Evolutionary conservation across 2,888 invertebrate genomes (phyloP), one percentile per base, ranked within the genome.

Genomic region (Nasonia oneida): DNA sequence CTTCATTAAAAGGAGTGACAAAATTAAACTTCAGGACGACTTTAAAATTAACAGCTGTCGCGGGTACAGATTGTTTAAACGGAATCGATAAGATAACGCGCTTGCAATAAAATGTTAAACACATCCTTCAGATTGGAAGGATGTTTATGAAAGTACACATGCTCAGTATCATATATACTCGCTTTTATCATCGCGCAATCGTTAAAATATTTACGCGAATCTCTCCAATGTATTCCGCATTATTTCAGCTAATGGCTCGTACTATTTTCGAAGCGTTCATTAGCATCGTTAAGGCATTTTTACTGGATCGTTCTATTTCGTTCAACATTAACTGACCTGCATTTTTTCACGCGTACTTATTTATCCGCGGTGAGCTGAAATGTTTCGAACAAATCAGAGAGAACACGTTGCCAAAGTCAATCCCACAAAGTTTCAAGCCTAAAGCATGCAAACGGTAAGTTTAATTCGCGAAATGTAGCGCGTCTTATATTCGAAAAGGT

Each of bases 1-100:
- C 81, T 81, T 81, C 71, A 53, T 57, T 61, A 61, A 61, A 73
- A 71, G 57, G 53, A 37, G n/a, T 29, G 29, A 12, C 23, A 14
- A 57, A 57, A 42, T 73, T 81, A 73, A 73, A 73, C 33, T 14
- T 80, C 4, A 4, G 12, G 3, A 5, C n/a, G 5, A 57, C 2
- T 8, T 5, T 47, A 42, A 37, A 8, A 70, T 50, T 42, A 42
- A 77, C 61, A 23, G 42, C 29, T 29, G 50, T 78, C 18, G 33
- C 29, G 33, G 37, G 39, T 12, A 47, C 10, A 10, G 47, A 47
- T 47, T 47, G 10, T 12, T 47, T 0, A 47, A 47, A 3, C 47
- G 10, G 47, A 47, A 47, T 47, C 12, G 47, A 47, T 47, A 47
- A 47, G 47, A 12, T 47, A 47, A 47, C 47, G 47, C 12, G 47